These are phyloP conservation scores for Phortica variegata DNA, from an alignment of 1,140 invertebrate species.

Conservation along the genomic window DNA sequence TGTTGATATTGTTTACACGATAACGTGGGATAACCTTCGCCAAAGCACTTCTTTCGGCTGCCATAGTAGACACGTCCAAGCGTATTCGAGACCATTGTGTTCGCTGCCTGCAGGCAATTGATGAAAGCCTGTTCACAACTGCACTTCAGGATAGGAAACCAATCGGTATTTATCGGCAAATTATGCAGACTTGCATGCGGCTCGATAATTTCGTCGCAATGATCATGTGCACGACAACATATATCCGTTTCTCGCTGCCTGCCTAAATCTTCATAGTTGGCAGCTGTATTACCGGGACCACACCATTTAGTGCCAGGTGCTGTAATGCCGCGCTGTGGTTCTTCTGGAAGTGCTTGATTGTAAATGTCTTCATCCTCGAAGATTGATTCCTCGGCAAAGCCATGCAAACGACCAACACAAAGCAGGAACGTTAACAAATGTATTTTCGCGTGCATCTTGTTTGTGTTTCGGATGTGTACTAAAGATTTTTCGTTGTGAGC, in stretches of 20 bases:
- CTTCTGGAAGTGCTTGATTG: slow-evolving; percentile 43
- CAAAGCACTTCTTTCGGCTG: slow-evolving; percentile 68
- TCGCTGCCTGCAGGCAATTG: slow-evolving; percentile 63
- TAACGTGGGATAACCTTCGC: slow-evolving; percentile 64
- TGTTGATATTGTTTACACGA: slow-evolving; percentile 60
- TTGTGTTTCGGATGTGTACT: too few species aligned
- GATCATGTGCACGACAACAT: slow-evolving; percentile 78
- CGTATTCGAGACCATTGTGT: slow-evolving; percentile 58
- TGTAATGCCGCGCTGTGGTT: slow-evolving; percentile 37
- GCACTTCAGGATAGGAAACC: slow-evolving; percentile 66
- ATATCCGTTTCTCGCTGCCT: slow-evolving; percentile 66
- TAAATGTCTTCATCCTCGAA: slow-evolving; percentile 55
- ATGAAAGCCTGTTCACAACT: slow-evolving; percentile 70
- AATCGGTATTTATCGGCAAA: slow-evolving; percentile 63
- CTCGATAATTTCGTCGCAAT: slow-evolving; percentile 67
- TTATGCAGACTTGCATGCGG: slow-evolving; percentile 62
- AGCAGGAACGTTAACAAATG: too few species aligned
- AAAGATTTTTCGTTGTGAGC: too few species aligned
- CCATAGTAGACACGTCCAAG: slow-evolving; percentile 71
- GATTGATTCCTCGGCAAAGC: slow-evolving; percentile 43
- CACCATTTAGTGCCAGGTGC: slow-evolving; percentile 66
- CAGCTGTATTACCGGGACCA: slow-evolving; percentile 73
- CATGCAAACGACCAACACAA: background rate
- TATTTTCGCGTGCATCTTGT: too few species aligned
- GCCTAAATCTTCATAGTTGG: slow-evolving; percentile 71